Percentiles rank a stretch among this genome's conserved stretches.
Evolutionary conservation across 2,113 vertebrate species (phyloP).

Genomic region (Megalops atlanticus): DNA sequence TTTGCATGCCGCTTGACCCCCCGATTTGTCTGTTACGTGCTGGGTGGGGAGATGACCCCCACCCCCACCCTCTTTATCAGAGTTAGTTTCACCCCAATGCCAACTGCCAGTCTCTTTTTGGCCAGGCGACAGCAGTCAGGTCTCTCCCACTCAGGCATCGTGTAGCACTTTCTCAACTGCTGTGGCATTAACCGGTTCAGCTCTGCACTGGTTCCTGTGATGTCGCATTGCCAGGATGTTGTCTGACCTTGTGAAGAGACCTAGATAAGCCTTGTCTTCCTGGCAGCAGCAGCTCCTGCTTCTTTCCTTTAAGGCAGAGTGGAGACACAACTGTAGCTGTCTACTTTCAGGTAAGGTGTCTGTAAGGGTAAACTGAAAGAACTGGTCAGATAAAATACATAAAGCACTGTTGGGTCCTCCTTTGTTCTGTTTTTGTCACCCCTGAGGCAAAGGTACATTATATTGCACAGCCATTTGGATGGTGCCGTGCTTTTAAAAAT

Average conservation of each 20-base stretch:
- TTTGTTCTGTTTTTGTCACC: neutral
- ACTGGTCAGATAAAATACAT: no score
- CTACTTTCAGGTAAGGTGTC: neutral
- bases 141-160: neutral
- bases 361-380: neutral
- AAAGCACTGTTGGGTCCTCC: neutral
- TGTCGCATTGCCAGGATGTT: neutral
- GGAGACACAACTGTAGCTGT: neutral
- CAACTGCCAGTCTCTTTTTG: neutral
- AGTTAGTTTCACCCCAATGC: neutral
- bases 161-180: neutral
- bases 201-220: neutral
- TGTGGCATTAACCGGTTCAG: neutral
- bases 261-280: no score
- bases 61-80: neutral
- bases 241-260: neutral
- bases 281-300: no score
- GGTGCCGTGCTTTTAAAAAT: neutral
- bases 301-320: neutral
- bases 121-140: neutral
- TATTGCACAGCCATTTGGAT: neutral
- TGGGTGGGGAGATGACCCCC: neutral
- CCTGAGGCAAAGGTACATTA: neutral
- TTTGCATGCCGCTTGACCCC: neutral
- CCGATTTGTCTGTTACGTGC: neutral